Percentiles rank a stretch among this genome's conserved stretches.
Conservation (phyloP, 2,888 invertebrate genomes). For the Limnephilus rhombicus region DNA sequence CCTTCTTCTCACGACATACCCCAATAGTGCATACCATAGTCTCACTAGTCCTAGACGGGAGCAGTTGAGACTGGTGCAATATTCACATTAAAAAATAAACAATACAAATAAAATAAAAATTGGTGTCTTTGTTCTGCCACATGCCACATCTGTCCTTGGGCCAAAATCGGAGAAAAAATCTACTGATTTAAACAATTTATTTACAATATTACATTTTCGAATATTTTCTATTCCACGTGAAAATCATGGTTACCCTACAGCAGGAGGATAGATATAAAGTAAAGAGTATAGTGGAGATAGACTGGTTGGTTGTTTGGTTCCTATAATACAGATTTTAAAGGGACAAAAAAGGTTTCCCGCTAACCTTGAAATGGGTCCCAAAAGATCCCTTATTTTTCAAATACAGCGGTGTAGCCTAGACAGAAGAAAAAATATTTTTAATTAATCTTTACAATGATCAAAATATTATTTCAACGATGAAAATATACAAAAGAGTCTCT, state of each 20-base stretch:
- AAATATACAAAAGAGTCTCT: background rate
- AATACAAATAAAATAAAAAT: no score
- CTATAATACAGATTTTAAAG: constrained; percentile 45
- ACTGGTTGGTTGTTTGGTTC: background rate
- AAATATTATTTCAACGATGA: background rate
- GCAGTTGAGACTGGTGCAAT: no score
- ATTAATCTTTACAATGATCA: background rate
- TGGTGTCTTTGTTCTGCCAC: no score
- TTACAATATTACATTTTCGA: no score
- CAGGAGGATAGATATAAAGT: background rate
- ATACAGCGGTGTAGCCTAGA: constrained; percentile 21
- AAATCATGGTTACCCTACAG: background rate
- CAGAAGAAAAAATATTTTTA: background rate
- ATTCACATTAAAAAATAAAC: no score
- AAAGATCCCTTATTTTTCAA: constrained; percentile 54
- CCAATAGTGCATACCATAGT: no score
- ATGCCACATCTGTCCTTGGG: no score
- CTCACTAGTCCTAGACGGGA: no score
- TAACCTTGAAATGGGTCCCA: constrained; percentile 61
- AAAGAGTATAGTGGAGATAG: background rate
- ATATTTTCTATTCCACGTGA: background rate
- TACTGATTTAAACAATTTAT: no score
- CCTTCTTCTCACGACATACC: no score
- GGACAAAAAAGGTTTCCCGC: constrained; percentile 55
- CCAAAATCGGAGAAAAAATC: no score